Conservation (phyloP, 2,888 invertebrate species). For the Drosophila fungiperda region DNA sequence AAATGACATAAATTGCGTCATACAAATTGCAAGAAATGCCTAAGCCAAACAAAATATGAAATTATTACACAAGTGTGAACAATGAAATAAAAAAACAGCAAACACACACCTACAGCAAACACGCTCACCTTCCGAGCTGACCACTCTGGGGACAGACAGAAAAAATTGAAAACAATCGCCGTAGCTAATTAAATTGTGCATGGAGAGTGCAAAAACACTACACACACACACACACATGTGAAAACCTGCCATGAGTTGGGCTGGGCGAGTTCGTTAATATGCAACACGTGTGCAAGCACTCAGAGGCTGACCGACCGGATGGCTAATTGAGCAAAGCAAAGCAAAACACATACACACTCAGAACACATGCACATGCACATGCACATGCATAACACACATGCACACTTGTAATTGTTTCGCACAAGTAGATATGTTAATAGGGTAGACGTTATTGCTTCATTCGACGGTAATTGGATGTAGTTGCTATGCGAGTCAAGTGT, state of each 20-base stretch:
- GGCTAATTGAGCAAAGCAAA: conserved; percentile 39
- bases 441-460: conserved; percentile 49
- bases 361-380: not conserved
- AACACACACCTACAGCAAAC: conserved; percentile 17
- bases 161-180: conserved; percentile 30
- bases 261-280: conserved; percentile 49
- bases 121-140: conserved; percentile 44
- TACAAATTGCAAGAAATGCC: conserved; percentile 8
- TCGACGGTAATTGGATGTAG: conserved; percentile 35
- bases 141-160: conserved; percentile 12
- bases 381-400: not conserved
- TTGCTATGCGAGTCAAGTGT: conserved; percentile 40
- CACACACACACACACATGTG: conserved; percentile 7
- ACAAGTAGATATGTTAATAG: conserved; percentile 5
- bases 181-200: conserved; percentile 29
- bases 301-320: conserved; percentile 20
- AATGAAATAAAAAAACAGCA: not conserved
- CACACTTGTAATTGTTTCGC: conserved; percentile 9
- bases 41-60: conserved; percentile 3
- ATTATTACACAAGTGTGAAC: conserved; percentile 27
- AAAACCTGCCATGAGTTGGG: not conserved
- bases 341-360: conserved; percentile 11
- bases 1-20: conserved; percentile 23
- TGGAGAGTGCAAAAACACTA: conserved; percentile 21
- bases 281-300: conserved; percentile 66